Conservation (phyloP, 2,797 vertebrate species). For the Spinus pinus region DNA sequence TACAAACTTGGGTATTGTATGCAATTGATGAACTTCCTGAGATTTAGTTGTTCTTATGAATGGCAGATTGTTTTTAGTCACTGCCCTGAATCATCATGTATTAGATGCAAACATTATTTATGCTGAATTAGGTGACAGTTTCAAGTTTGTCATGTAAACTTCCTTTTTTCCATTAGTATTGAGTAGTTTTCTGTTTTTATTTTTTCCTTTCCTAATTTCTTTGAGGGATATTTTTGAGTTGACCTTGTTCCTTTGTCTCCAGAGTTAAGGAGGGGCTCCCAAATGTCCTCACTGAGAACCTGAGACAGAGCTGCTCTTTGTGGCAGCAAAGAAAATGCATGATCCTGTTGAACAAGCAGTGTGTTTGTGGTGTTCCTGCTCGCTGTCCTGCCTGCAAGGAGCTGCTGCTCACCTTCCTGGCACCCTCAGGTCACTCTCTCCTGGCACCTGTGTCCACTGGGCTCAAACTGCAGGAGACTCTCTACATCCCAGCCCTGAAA, state of each 20-base stretch:
- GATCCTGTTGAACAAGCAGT: fast-evolving
- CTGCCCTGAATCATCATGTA: not conserved
- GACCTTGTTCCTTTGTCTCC: not conserved
- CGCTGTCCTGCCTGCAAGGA: fast-evolving
- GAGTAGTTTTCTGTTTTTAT: not conserved
- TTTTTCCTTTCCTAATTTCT: not conserved
- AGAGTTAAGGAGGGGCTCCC: not conserved
- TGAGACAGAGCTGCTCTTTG: not conserved
- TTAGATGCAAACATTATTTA: not conserved
- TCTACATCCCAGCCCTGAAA: not conserved
- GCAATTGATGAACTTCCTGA: not conserved
- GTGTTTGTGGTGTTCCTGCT: not conserved
- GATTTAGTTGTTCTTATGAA: not conserved
- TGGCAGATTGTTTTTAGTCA: not conserved
- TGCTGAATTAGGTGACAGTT: not conserved
- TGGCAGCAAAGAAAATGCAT: not conserved
- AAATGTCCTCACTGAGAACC: not conserved
- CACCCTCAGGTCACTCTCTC: not conserved
- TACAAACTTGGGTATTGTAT: not conserved
- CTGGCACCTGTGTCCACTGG: fast-evolving
- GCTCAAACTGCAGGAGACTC: not conserved
- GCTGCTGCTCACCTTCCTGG: not conserved
- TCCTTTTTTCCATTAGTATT: not conserved
- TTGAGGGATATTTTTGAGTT: not conserved
- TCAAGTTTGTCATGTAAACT: not conserved